Conservation (phyloP, 2,113 vertebrate genomes). For the Larimichthys polyactis region DNA sequence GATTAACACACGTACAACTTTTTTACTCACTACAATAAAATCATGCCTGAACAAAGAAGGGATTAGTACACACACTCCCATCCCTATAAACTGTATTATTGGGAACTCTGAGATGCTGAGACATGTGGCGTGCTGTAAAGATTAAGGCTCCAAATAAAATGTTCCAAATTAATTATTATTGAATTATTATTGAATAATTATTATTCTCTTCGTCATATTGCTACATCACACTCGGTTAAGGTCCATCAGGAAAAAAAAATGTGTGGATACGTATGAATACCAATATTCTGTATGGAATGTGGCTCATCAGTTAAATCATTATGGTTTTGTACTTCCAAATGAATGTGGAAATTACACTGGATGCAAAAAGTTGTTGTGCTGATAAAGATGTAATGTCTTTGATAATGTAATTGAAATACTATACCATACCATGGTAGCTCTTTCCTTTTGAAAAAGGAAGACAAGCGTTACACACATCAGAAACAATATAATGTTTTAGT, state of each 20-base stretch:
- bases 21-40: slow-evolving; percentile 8
- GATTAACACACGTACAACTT: neutral
- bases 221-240: slow-evolving; percentile 20
- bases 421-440: neutral
- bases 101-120: neutral
- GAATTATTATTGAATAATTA: no score
- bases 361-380: neutral
- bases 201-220: neutral
- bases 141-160: slow-evolving; percentile 13
- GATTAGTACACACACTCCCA: neutral
- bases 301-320: neutral
- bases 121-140: neutral
- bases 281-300: slow-evolving; percentile 37
- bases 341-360: neutral
- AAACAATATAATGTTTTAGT: slow-evolving; percentile 27
- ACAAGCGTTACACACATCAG: neutral
- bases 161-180: no score
- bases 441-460: slow-evolving; percentile 1
- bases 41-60: neutral
- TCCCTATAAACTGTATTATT: neutral
- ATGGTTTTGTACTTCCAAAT: neutral
- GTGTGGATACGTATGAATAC: neutral
- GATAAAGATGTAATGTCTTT: neutral
- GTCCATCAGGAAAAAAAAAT: slow-evolving; percentile 4
- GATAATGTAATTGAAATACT: neutral